Evolutionary conservation across 92 coral and sea anemone species (phyloP).

Genomic region (Pocillopora meandrina): DNA sequence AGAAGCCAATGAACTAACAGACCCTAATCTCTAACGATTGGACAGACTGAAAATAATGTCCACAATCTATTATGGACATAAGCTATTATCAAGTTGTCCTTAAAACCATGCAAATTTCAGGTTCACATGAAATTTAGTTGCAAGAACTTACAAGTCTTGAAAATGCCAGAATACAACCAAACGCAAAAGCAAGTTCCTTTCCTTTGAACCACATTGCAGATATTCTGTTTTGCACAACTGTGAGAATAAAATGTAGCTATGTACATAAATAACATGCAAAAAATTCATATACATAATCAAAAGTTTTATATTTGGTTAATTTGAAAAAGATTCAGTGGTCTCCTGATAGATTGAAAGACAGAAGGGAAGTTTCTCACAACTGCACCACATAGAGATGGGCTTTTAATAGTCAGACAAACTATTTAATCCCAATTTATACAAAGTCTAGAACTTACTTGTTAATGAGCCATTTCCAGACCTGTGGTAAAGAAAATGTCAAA

Average conservation of each 20-base stretch:
- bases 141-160: slow-evolving; percentile 77
- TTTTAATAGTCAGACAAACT: neutral
- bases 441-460: slow-evolving; percentile 61
- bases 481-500: neutral
- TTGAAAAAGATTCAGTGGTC: too few species aligned
- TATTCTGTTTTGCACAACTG: slow-evolving; percentile 92
- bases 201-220: slow-evolving; percentile 92
- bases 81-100: too few species aligned
- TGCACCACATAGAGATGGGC: too few species aligned
- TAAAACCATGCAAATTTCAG: neutral
- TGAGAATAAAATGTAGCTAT: neutral
- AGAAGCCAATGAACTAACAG: too few species aligned
- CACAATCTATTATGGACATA: too few species aligned
- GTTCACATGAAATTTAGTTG: neutral
- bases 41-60: too few species aligned
- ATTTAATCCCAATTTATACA: neutral
- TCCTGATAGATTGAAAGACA: too few species aligned
- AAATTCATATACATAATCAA: neutral
- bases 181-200: slow-evolving; percentile 91
- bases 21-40: too few species aligned
- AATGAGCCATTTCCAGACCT: slow-evolving; percentile 92
- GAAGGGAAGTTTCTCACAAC: too few species aligned
- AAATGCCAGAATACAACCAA: slow-evolving; percentile 92
- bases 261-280: too few species aligned
- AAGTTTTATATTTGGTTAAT: too few species aligned